Conservation (phyloP, 2,888 invertebrate species). For the Platerodrilus igneus region DNA sequence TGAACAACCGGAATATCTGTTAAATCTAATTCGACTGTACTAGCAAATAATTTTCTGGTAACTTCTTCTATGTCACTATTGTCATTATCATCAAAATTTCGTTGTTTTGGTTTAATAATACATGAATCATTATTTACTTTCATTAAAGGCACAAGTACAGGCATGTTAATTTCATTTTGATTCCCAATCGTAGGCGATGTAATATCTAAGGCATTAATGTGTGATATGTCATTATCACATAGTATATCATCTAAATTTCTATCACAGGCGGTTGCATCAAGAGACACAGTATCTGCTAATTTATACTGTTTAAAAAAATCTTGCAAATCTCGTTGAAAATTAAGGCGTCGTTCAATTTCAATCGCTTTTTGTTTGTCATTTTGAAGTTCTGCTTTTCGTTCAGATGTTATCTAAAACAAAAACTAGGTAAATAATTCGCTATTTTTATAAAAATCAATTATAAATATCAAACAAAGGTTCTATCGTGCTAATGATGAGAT, state of each 20-base stretch:
- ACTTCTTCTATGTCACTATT: not conserved
- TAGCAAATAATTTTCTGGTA: not conserved
- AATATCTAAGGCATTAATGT: conserved; percentile 21
- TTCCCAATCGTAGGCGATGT: conserved; percentile 2
- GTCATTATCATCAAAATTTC: conserved; percentile 30
- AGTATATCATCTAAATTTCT: conserved; percentile 25
- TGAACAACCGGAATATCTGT: not conserved
- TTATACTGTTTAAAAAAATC: conserved; percentile 32
- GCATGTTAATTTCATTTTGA: too few relatives aligned
- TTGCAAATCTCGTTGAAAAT: conserved; percentile 46
- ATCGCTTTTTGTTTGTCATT: conserved; percentile 63
- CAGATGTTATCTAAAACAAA: conserved; percentile 58
- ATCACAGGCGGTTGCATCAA: not conserved
- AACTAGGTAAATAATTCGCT: too few relatives aligned
- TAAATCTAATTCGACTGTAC: conserved; percentile 5
- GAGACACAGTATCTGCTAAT: conserved; percentile 15
- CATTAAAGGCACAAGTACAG: conserved; percentile 26
- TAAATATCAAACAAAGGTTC: too few relatives aligned
- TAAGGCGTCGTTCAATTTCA: conserved; percentile 58
- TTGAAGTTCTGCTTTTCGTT: conserved; percentile 61
- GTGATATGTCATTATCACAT: conserved; percentile 23
- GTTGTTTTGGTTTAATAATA: too few relatives aligned
- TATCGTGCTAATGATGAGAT: too few relatives aligned
- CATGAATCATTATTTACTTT: too few relatives aligned
- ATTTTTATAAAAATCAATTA: too few relatives aligned